Base-by-base conservation (phyloP, 2,113 vertebrate species). In the Willisornis vidua region DNA sequence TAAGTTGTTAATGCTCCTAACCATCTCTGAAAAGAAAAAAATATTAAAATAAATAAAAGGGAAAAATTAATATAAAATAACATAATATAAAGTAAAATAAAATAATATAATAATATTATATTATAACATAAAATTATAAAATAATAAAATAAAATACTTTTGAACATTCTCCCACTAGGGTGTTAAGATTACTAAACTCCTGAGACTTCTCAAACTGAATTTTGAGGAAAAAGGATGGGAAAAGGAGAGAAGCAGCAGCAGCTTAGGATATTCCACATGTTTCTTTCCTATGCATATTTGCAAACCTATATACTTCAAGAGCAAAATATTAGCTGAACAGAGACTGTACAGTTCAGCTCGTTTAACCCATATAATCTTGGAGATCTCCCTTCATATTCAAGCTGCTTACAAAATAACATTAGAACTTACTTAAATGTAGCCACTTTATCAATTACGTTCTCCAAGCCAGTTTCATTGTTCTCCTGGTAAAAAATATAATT, bases 391-490 rank as follows among this genome's bases (percentile, higher is more conserved):
- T 71, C 24, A 72, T 1, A 0, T 54, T 71, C n/a, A 66, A 87
- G 26, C 14, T 85, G 87, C 43, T 78, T 62, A 72, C 2, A 73
- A 87, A 79, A 41, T 14, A 93, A 29, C 31, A 83, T 37, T 43
- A 94, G 41, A 65, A 98, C 99, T 97, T 98, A 99, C 99, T 99
- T 99, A 97, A 99, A 99, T 13, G 98, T 99, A 86, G 99, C 98
- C 85, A 99, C 99, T 98, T 98, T 99, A 96, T 98, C 96, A 94
- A 99, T 99, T 52, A 99, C 99, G 31, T 94, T 98, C 97, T 99
- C 99, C 98, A 99, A 98, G 86, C 99, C 99, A 35, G 99, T 99
- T 98, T 99, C 99, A 79, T 99, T 98, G 97, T 98, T 99, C 97
- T 99, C 99, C 99, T 99, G 95, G 96, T 91, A 76, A 98, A 96